Conservation (phyloP, 1,140 invertebrate species). For the Lasioglossum albipes region DNA sequence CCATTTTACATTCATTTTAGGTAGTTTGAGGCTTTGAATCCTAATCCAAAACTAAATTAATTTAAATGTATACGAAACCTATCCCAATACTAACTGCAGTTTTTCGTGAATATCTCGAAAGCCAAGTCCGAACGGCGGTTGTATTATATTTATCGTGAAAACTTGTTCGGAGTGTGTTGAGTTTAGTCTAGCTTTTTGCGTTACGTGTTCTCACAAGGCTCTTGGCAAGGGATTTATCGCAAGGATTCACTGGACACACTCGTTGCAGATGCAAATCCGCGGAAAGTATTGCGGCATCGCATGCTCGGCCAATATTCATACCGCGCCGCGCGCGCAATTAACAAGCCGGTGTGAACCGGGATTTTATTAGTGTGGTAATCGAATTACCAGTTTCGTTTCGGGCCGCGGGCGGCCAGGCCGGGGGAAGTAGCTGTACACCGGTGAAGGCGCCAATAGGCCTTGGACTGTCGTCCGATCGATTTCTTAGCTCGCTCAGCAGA, state of each 20-base stretch:
- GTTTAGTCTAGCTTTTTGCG: neutral
- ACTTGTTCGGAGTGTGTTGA: too few species aligned
- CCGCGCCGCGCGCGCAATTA: slow-evolving; percentile 31
- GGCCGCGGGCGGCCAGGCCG: neutral
- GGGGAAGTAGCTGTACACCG: neutral
- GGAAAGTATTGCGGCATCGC: slow-evolving; percentile 34
- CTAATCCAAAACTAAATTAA: too few species aligned
- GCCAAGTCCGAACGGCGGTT: too few species aligned
- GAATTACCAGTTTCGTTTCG: slow-evolving; percentile 13
- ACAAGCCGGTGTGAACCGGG: slow-evolving; percentile 17
- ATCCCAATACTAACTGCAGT: too few species aligned
- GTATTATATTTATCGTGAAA: too few species aligned
- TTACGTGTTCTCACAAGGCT: neutral
- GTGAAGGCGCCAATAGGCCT: slow-evolving; percentile 18
- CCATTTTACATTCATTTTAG: too few species aligned
- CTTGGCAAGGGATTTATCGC: neutral
- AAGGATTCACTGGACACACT: neutral
- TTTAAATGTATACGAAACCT: too few species aligned
- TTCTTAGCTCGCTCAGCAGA: slow-evolving; percentile 14
- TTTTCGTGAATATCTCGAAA: too few species aligned
- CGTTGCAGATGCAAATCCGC: slow-evolving; percentile 4
- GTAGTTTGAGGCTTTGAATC: too few species aligned
- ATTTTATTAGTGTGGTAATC: slow-evolving; percentile 34
- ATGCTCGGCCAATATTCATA: slow-evolving; percentile 21
- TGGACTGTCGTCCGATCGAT: slow-evolving; percentile 45